Conservation (phyloP, 2,888 invertebrate species). For the Caenorhabditis afra region DNA sequence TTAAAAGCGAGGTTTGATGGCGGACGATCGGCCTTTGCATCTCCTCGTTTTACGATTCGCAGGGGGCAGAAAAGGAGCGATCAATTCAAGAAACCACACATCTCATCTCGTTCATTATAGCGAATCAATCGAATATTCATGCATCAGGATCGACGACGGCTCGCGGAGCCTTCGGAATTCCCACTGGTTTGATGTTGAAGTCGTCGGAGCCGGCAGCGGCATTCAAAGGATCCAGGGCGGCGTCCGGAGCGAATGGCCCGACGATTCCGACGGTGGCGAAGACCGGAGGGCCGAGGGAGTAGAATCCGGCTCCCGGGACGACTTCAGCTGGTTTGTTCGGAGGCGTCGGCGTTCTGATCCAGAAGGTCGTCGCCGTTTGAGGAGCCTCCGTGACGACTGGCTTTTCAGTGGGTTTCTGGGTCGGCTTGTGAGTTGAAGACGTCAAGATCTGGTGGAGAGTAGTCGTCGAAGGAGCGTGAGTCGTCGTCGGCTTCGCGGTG, state of each 20-base stretch:
- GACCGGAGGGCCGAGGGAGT: conserved; percentile 24
- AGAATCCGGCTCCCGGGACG: conserved; percentile 1
- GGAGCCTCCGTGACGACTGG: not conserved
- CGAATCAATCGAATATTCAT: conserved; percentile 9
- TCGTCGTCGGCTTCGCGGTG: conserved; percentile 18
- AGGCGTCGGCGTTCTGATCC: conserved; percentile 40
- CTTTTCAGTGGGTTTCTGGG: not conserved
- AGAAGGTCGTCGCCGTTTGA: conserved; percentile 33
- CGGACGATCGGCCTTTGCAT: conserved; percentile 1
- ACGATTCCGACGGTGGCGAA: conserved; percentile 1
- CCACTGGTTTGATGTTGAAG: conserved; percentile 28
- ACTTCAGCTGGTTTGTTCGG: conserved; percentile 27
- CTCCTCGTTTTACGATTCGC: conserved; percentile 9
- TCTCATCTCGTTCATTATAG: conserved; percentile 15
- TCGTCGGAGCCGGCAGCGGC: conserved; percentile 14
- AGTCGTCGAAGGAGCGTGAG: conserved; percentile 14
- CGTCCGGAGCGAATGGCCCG: conserved; percentile 22
- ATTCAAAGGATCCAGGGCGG: conserved; percentile 15
- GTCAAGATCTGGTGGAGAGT: conserved; percentile 13
- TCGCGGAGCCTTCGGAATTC: conserved; percentile 35
- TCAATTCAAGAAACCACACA: not conserved
- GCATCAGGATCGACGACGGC: conserved; percentile 37
- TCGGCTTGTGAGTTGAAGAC: not conserved
- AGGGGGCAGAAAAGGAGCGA: conserved; percentile 7
- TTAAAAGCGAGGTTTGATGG: conserved; percentile 5